Evolutionary conservation across 2,113 vertebrate genomes (phyloP).

Genomic region (Brienomyrus longianalis): DNA sequence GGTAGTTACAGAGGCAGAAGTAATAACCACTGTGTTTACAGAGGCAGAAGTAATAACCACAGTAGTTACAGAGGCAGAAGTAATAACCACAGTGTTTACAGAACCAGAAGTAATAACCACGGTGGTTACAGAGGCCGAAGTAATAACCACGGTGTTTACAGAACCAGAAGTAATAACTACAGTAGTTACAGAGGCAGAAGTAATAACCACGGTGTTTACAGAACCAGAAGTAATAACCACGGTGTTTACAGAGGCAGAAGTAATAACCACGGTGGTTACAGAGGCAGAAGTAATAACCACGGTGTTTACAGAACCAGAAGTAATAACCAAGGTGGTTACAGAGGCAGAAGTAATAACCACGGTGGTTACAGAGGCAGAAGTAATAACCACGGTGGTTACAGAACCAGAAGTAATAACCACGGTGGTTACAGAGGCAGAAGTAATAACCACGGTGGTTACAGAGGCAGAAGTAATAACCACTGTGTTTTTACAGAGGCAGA

Average conservation of each 20-base stretch:
- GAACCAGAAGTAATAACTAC: not conserved
- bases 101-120: not conserved
- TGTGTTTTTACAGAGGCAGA: not conserved
- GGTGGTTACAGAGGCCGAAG: no score
- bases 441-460: not conserved
- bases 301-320: not conserved
- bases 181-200: not conserved
- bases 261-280: not conserved
- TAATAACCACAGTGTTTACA: not conserved
- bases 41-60: not conserved
- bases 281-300: not conserved
- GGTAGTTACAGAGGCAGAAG: not conserved
- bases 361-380: not conserved
- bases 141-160: not conserved
- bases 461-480: not conserved
- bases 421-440: not conserved
- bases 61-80: not conserved
- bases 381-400: not conserved
- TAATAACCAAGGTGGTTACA: no score
- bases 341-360: not conserved
- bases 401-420: not conserved
- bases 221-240: not conserved
- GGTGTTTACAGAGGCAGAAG: not conserved
- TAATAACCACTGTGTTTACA: not conserved
- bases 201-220: not conserved